Percentiles rank a stretch among this genome's conserved stretches.
phyloP scores from a whole-genome alignment of 2,888 invertebrate species.

The Achlya flavicornis region DNA sequence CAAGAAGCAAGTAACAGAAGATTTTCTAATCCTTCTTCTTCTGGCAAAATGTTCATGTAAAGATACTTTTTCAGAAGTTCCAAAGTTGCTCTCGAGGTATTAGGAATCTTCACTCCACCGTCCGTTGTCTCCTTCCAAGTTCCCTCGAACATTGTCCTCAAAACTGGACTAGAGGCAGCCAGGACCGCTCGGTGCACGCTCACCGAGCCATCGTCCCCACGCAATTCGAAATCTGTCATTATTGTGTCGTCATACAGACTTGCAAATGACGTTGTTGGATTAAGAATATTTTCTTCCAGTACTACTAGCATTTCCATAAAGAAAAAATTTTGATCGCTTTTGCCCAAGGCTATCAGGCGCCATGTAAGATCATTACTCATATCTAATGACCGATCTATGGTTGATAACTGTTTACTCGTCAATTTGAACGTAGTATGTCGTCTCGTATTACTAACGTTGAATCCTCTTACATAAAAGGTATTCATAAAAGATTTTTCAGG shows the following conservation, averaged over 20 bases:
- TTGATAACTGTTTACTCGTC: not conserved
- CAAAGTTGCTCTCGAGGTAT: conserved; percentile 10
- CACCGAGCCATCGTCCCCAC: conserved; percentile 12
- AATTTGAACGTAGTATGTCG: not conserved
- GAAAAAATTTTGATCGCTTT: not conserved
- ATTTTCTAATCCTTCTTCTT: not conserved
- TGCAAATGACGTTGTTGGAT: conserved; percentile 4
- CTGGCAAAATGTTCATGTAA: conserved; percentile 11
- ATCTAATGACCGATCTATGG: not conserved
- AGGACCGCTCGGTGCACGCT: conserved; percentile 16
- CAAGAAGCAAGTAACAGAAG: conserved; percentile 12
- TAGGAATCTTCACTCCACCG: not conserved
- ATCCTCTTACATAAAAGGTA: not conserved
- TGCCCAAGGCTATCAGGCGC: conserved; percentile 3
- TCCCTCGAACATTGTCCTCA: conserved; percentile 13
- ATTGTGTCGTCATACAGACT: conserved; percentile 13
- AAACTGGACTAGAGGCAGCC: conserved; percentile 17
- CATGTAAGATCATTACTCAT: not conserved
- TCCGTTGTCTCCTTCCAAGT: conserved; percentile 6
- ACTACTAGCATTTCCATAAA: not conserved
- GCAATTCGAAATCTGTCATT: conserved; percentile 16
- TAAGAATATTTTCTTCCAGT: not conserved
- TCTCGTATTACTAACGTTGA: not conserved
- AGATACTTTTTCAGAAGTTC: conserved; percentile 9
- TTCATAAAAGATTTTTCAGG: not conserved